Conservation (phyloP, 2,888 invertebrate genomes). For the Lissonota sp. region DNA sequence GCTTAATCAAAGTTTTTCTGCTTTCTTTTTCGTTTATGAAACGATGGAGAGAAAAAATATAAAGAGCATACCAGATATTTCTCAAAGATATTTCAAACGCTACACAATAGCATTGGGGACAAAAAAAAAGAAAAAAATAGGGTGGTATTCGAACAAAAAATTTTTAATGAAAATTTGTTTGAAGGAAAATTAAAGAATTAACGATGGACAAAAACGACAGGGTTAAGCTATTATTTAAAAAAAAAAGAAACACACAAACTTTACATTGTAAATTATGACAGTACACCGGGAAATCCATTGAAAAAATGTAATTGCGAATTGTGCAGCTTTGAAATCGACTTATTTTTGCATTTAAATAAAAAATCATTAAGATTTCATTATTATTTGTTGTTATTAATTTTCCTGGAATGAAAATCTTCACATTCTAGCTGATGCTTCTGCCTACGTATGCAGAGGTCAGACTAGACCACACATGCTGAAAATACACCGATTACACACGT, state of each 20-base stretch:
- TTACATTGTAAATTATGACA: slow-evolving; percentile 12
- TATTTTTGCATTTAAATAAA: slow-evolving; percentile 19
- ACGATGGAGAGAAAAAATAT: slow-evolving; percentile 13
- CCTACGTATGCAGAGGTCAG: slow-evolving; percentile 75
- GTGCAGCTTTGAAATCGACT: slow-evolving; percentile 42
- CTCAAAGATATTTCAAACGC: slow-evolving; percentile 7
- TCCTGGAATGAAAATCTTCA: slow-evolving; percentile 42
- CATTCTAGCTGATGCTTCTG: slow-evolving; percentile 72
- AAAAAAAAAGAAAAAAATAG: slow-evolving; percentile 18
- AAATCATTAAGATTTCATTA: slow-evolving; percentile 41
- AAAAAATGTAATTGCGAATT: slow-evolving; percentile 20
- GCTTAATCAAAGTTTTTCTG: slow-evolving; percentile 48
- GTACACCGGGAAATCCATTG: slow-evolving; percentile 14
- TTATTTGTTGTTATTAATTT: slow-evolving; percentile 45
- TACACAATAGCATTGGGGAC: neutral
- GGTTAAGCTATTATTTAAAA: neutral
- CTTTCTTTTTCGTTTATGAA: neutral
- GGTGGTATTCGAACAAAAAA: slow-evolving; percentile 27
- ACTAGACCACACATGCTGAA: slow-evolving; percentile 92
- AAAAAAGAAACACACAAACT: neutral
- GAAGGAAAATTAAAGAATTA: neutral
- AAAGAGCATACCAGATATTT: slow-evolving; percentile 14
- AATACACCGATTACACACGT: slow-evolving; percentile 92
- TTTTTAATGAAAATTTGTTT: slow-evolving; percentile 19
- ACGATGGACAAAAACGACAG: slow-evolving; percentile 3